Evolutionary conservation across 2,797 vertebrate species (phyloP), one percentile per base, ranked within the genome.

Genomic region (Gallinago nigripennis): DNA sequence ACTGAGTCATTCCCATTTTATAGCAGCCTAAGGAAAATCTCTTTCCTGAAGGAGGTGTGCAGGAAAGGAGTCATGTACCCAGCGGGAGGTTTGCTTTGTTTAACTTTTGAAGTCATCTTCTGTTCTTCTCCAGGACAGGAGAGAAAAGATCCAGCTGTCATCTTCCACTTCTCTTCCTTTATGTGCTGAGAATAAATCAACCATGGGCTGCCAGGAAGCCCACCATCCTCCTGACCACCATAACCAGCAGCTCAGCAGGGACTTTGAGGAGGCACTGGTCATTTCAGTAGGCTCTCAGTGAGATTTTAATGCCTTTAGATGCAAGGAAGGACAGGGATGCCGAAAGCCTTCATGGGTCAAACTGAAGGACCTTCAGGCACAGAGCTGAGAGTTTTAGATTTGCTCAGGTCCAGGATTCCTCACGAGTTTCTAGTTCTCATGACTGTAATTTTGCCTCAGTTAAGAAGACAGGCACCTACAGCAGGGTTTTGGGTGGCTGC

Each of bases 271-370:
- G 51, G 31, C n/a, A 65, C 9, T 24, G 48, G 6, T 11, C 0
- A 0, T 25, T 80, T 70, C 48, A n/a, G 23, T 23, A 53, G 48
- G 35, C 4, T 79, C 11, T 60, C 41, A 12, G 30, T 53, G 48
- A 86, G 21, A 8, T 60, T 84, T 46, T n/a, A 43, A 35, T 63
- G 53, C 45, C 33, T 25, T 69, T 45, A 57, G 21, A n/a, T 33
- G 8, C 24, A 65, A 69, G 41, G n/a, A 76, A 65, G 63, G 58
- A n/a, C 21, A 39, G 27, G 9, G 24, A 45, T 4, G 2, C 10
- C 76, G 23, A 27, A 11, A 0, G 2, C 2, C 13, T 53, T 46
- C 0, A 0, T 27, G 23, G 64, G 20, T 81, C 27, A 46, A 20
- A 43, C 30, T n/a, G 65, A 60, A 71, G 37, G 37, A 12, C 9